Evolutionary conservation across 2,888 invertebrate species (phyloP).

Genomic region (Acheta domesticus): DNA sequence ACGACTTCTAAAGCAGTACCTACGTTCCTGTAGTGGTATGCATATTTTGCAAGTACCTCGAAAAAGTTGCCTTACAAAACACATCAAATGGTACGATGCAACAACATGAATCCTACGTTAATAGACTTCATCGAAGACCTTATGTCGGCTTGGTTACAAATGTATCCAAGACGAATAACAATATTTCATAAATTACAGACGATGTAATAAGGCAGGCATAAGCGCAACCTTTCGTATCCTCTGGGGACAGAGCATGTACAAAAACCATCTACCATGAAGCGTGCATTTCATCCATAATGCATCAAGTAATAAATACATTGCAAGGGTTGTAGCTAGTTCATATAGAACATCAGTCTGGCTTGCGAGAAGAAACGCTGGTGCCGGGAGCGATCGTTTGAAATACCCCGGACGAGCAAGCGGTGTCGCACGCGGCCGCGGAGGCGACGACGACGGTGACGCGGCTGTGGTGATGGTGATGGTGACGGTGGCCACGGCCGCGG

Average conservation of each 20-base stretch:
- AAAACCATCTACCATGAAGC: not conserved
- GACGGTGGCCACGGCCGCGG: not conserved
- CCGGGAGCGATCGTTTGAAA: too few relatives aligned
- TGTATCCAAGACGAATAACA: not conserved
- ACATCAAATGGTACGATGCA: too few relatives aligned
- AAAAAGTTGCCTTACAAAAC: too few relatives aligned
- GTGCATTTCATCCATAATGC: conserved; percentile 8
- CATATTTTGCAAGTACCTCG: too few relatives aligned
- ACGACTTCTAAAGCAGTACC: too few relatives aligned
- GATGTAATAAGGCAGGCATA: not conserved
- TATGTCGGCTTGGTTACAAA: not conserved
- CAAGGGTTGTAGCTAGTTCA: not conserved
- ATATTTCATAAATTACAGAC: not conserved
- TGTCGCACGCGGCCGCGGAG: too few relatives aligned
- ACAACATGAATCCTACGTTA: too few relatives aligned
- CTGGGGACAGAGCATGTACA: not conserved
- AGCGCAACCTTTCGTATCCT: not conserved
- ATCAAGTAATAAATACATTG: not conserved
- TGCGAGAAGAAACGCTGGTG: not conserved
- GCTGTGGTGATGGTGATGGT: too few relatives aligned
- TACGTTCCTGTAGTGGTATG: too few relatives aligned
- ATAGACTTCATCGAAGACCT: too few relatives aligned
- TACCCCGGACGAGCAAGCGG: too few relatives aligned
- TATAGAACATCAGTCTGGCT: not conserved
- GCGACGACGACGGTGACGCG: too few relatives aligned